Conservation (phyloP, 2,113 vertebrate genomes). For the Petrocephalus zakoni region DNA sequence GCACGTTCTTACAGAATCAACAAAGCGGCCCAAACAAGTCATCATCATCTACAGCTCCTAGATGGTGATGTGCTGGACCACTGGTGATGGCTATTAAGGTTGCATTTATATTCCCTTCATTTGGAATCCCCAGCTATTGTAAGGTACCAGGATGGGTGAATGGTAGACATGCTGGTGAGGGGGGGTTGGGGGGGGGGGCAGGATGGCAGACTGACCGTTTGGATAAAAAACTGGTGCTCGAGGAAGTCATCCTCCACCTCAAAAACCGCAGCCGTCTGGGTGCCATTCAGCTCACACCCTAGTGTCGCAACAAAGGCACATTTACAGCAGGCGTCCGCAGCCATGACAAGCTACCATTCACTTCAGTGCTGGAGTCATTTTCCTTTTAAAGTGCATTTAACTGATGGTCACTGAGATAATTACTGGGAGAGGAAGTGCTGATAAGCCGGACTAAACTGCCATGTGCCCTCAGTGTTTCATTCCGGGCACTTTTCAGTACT, state of each 20-base stretch:
- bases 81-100: neutral
- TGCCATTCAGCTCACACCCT: slow-evolving; percentile 50
- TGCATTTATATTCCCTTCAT: neutral
- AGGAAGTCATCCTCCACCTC: slow-evolving; percentile 41
- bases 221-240: slow-evolving; percentile 54
- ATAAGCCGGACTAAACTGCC: neutral
- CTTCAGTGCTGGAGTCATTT: neutral
- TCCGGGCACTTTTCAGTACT: neutral
- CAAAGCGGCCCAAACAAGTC: neutral
- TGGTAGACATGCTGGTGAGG: neutral
- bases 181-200: neutral
- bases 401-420: neutral
- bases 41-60: neutral
- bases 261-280: slow-evolving; percentile 36
- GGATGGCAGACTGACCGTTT: slow-evolving; percentile 40
- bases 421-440: neutral
- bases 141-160: neutral
- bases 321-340: neutral
- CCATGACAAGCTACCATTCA: neutral
- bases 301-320: neutral
- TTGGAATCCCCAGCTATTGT: neutral
- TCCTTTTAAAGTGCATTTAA: neutral
- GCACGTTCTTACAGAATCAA: neutral
- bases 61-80: neutral
- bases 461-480: neutral